Conservation (phyloP, 2,113 vertebrate genomes). For the Zapus hudsonius region DNA sequence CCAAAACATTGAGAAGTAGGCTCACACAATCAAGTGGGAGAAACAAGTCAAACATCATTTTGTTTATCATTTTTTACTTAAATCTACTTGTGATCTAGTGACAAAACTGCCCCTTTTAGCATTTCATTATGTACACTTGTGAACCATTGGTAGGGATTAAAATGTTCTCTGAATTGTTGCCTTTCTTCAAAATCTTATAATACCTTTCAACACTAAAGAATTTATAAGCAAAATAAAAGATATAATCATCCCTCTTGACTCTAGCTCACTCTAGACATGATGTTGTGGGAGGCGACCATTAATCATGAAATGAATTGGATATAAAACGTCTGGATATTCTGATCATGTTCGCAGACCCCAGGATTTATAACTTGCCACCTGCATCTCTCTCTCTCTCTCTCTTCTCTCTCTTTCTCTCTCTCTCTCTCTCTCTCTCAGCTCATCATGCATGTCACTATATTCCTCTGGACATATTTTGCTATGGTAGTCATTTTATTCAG, state of each 20-base stretch:
- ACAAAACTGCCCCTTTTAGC: background rate
- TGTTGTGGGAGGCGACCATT: background rate
- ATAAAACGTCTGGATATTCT: background rate
- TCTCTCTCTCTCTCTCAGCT: background rate
- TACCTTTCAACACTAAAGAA: constrained; percentile 1
- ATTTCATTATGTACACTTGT: background rate
- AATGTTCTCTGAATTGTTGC: background rate
- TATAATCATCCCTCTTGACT: background rate
- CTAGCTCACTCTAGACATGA: background rate
- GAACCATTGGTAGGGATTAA: background rate
- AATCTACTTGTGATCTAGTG: background rate
- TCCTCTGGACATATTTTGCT: background rate
- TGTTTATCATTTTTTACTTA: background rate
- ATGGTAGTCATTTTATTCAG: constrained; percentile 1
- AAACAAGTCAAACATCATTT: background rate
- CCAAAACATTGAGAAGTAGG: background rate
- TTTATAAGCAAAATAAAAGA: constrained; percentile 32
- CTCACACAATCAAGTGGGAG: background rate
- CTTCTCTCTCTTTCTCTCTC: too few relatives aligned
- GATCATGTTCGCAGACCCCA: background rate
- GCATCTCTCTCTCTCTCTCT: background rate
- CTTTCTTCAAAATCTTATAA: background rate
- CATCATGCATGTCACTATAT: background rate
- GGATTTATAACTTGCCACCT: background rate
- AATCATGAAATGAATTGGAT: background rate